Percentiles rank a stretch among this genome's conserved stretches.
Conservation (phyloP, 2,888 invertebrate genomes). For the Amblyjoppa fuscipennis region DNA sequence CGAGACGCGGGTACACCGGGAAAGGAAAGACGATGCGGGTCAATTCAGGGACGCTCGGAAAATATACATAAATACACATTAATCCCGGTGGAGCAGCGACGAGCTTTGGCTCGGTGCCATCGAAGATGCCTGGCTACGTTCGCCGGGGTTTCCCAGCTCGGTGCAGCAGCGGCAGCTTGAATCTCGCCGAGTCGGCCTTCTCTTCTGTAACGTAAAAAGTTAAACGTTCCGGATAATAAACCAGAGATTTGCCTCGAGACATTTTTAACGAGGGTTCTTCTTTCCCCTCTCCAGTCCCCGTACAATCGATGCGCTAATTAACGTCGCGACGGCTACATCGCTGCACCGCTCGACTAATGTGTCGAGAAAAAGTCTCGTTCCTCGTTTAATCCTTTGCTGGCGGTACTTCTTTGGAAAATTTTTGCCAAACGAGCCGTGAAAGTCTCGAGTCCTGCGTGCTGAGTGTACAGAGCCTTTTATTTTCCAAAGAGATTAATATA, state of each 20-base stretch:
- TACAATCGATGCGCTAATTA: constrained; percentile 81
- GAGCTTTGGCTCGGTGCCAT: constrained; percentile 81
- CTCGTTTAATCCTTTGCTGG: constrained; percentile 58
- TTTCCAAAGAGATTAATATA: not conserved
- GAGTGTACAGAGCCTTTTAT: not conserved
- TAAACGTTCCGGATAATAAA: constrained; percentile 84
- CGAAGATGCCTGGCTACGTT: constrained; percentile 75
- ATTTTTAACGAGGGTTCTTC: constrained; percentile 77
- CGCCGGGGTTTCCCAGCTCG: constrained; percentile 53
- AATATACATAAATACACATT: constrained; percentile 82
- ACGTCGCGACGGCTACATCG: constrained; percentile 66
- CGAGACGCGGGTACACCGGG: constrained; percentile 45
- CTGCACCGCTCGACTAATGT: constrained; percentile 46
- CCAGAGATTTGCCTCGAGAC: constrained; percentile 80
- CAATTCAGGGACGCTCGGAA: constrained; percentile 74
- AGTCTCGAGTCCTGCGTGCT: constrained; percentile 43
- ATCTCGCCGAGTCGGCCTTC: constrained; percentile 52
- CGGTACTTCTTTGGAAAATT: constrained; percentile 54
- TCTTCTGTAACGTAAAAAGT: constrained; percentile 73
- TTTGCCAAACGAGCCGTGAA: constrained; percentile 66
- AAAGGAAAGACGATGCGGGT: constrained; percentile 65
- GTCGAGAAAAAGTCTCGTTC: constrained; percentile 57
- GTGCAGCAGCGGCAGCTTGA: constrained; percentile 46
- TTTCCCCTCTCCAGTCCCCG: constrained; percentile 61
- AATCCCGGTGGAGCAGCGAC: constrained; percentile 76